Conservation (phyloP, 2,797 vertebrate species). For the Heliangelus exortis region DNA sequence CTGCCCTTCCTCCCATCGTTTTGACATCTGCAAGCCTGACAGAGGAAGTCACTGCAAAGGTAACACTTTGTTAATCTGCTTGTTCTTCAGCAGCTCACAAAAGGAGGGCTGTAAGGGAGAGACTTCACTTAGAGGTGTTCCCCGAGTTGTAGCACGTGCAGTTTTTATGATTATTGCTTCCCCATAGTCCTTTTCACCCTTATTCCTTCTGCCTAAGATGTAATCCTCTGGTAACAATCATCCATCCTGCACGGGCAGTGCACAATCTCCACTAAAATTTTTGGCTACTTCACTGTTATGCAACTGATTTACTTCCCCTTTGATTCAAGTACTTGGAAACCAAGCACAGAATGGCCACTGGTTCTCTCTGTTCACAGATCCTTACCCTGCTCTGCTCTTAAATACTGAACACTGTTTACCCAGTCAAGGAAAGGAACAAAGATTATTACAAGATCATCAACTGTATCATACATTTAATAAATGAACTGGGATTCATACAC, state of each 20-base stretch:
- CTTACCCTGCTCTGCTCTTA: background rate
- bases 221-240: background rate
- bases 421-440: conserved; percentile 2
- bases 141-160: background rate
- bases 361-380: background rate
- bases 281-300: background rate
- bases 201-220: background rate
- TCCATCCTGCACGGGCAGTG: background rate
- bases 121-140: background rate
- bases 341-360: background rate
- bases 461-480: conserved; percentile 70
- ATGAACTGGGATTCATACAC: conserved; percentile 50
- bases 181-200: background rate
- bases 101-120: background rate
- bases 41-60: background rate
- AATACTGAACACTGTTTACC: background rate
- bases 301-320: background rate
- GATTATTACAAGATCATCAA: background rate
- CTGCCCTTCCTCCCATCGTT: background rate
- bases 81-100: background rate
- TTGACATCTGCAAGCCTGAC: background rate
- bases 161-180: background rate
- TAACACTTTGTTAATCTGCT: background rate
- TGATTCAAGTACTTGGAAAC: background rate
- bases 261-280: background rate